Base-by-base conservation (phyloP, 1,140 invertebrate species). In the Pseudomyrmex gracilis region DNA sequence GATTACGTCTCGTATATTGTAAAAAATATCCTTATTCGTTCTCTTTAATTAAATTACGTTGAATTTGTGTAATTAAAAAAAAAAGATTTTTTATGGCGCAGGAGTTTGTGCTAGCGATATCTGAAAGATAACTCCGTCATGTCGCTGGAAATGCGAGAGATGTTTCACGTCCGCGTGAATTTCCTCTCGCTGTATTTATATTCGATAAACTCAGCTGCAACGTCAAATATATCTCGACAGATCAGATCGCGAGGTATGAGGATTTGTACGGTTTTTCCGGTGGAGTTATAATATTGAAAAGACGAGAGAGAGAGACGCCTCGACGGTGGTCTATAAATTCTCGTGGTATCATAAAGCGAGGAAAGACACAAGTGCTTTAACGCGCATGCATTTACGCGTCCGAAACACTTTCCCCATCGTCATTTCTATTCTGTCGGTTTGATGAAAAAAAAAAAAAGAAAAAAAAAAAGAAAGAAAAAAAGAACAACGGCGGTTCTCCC, bases 341-440 rank as follows among this genome's bases (percentile, higher is more conserved):
- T 67, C 47, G 61, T 55, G 73, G 4, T 12, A 77, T 66, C 47
- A 55, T 77, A 67, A 77, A 77, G 24, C 61, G 61, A 24, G 51
- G 34, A 64, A 17, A 49, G 34, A 64, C 15, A 58, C 58, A 17
- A 34, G 24, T 17, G 24, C 61, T 67, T 77, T 55, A 67, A 67
- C 20, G 73, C 43, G 43, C 58, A 20, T 47, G 45, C 58, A 74
- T 74, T 63, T 34, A 49, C 61, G 47, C 61, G 47, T 67, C 13
- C 24, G 61, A 45, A 66, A 77, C 61, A 77, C 73, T 77, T 77
- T 77, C 73, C 45, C 73, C 73, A n/a, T 20, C n/a, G 47, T 53
- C 7, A 34, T 67, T 15, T 9, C 67, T 15, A 15, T 47, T 55
- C 61, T 20, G 55, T 64, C 10, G 10, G 17, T 5, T 8, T 9